phyloP scores from a whole-genome alignment of 2,113 vertebrate genomes.

The Pedetes capensis region DNA sequence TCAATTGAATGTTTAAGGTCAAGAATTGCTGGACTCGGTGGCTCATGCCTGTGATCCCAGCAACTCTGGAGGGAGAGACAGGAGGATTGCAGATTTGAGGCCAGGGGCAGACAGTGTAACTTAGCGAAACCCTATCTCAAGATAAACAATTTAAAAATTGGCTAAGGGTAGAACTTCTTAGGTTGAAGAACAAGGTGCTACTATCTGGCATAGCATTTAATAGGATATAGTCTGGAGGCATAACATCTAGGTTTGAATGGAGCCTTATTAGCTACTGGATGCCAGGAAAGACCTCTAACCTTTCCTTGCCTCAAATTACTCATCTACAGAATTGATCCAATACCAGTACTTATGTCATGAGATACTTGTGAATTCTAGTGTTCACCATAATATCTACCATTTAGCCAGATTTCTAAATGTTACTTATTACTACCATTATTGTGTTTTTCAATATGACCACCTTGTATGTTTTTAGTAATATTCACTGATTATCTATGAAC shows the following conservation, averaged over 20 bases:
- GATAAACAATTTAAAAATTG: too few relatives aligned
- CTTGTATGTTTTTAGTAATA: background rate
- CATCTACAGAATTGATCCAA: background rate
- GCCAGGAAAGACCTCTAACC: background rate
- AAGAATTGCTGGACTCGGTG: too few relatives aligned
- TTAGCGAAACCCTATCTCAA: too few relatives aligned
- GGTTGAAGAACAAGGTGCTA: background rate
- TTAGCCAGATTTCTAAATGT: background rate
- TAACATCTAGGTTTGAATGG: background rate
- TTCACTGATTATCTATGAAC: background rate
- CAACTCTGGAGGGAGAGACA: too few relatives aligned
- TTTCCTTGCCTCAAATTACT: background rate
- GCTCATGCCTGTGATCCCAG: too few relatives aligned
- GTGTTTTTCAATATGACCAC: background rate
- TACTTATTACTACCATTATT: background rate
- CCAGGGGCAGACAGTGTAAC: too few relatives aligned
- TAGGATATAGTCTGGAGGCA: background rate
- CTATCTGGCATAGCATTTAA: background rate
- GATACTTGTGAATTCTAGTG: background rate
- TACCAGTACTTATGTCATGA: background rate
- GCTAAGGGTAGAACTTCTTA: too few relatives aligned
- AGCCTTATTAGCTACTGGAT: background rate
- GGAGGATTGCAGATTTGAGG: too few relatives aligned
- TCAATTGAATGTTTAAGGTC: background rate
- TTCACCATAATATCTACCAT: background rate